phyloP scores from a whole-genome alignment of 2,797 vertebrate genomes.

The Gorsachius magnificus region DNA sequence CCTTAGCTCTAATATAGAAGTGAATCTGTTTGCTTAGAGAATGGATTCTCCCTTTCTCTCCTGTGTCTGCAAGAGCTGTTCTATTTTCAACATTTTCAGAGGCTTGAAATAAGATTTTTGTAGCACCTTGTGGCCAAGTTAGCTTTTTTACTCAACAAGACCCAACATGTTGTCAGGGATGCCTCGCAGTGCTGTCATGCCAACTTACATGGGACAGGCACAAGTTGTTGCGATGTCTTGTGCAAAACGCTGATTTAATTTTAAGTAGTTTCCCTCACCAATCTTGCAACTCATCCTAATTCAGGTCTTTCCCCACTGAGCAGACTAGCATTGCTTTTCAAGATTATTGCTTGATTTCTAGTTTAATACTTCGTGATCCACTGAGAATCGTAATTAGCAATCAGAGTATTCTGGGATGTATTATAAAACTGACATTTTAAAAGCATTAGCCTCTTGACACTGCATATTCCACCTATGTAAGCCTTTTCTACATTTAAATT shows the following conservation, averaged over 20 bases:
- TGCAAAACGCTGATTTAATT: background rate
- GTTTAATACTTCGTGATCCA: background rate
- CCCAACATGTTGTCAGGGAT: background rate
- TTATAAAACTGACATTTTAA: background rate
- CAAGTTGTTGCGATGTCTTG: background rate
- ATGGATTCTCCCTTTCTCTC: background rate
- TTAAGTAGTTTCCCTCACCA: background rate
- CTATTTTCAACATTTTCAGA: background rate
- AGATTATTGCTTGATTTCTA: background rate
- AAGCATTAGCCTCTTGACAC: background rate
- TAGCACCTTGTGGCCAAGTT: background rate
- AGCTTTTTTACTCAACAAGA: background rate
- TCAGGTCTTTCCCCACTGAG: background rate
- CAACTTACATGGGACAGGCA: background rate
- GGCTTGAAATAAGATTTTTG: background rate
- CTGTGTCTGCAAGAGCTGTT: background rate
- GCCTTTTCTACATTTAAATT: slow-evolving; percentile 22
- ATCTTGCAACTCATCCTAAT: background rate
- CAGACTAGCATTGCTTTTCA: background rate
- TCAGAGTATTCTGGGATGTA: background rate
- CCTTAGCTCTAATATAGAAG: background rate
- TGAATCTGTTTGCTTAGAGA: background rate
- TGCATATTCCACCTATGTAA: background rate
- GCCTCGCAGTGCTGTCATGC: accelerated
- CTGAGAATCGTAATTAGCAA: background rate